A percentile compares a stretch with the other conserved stretches of the same genome.
Conservation (phyloP, 2,113 vertebrate species). For the Aix galericulata region DNA sequence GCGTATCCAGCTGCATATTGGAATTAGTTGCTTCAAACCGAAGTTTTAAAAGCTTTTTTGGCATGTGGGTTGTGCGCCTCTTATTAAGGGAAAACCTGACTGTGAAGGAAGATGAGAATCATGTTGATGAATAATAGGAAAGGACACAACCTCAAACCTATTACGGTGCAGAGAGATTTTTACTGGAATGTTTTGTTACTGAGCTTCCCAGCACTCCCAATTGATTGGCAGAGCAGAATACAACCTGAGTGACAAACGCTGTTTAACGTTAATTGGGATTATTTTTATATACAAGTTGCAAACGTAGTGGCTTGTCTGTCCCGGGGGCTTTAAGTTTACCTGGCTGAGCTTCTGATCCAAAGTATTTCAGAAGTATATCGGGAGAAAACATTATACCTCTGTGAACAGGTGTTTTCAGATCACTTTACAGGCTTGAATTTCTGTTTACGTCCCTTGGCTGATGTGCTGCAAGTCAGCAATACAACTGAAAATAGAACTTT, state of each 20-base stretch:
- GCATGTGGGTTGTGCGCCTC: neutral
- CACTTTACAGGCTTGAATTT: slow-evolving; percentile 9
- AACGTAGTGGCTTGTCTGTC: neutral
- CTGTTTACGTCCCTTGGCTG: neutral
- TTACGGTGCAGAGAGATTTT: neutral
- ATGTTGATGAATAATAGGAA: neutral
- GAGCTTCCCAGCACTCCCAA: slow-evolving; percentile 16
- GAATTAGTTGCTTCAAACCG: neutral
- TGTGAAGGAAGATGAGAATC: neutral
- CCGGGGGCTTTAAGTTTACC: neutral
- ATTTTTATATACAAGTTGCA: neutral
- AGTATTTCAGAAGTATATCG: neutral
- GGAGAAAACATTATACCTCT: neutral
- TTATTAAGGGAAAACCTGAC: neutral
- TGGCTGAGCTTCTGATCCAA: neutral
- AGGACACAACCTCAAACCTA: neutral
- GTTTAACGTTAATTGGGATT: neutral
- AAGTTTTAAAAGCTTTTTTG: slow-evolving; percentile 68
- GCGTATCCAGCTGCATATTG: neutral
- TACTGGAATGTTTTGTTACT: slow-evolving; percentile 38
- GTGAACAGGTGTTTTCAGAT: slow-evolving; percentile 39
- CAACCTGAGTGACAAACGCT: neutral
- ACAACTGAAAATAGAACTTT: slow-evolving; percentile 33
- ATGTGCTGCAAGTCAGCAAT: neutral
- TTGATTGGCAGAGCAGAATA: neutral